Conservation (phyloP, 2,797 vertebrate genomes). For the Rhinichthys osculus region DNA sequence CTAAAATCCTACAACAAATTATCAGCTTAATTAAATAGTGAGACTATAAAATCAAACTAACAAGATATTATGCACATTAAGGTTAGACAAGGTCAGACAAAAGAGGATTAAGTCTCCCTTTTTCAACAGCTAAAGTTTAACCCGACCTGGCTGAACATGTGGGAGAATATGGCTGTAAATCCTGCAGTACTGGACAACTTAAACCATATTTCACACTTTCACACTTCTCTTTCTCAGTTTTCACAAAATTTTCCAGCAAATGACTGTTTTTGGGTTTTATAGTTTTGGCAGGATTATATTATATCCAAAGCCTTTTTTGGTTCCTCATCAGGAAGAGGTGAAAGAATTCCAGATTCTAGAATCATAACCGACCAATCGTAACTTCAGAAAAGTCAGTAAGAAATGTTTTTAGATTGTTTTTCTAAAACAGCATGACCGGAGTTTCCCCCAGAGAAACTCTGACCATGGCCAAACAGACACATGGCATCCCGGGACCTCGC, state of each 20-base stretch:
- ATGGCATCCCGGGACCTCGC: slow-evolving; percentile 34
- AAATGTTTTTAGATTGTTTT: not conserved
- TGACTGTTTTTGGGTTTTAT: slow-evolving; percentile 28
- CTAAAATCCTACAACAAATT: slow-evolving; percentile 22
- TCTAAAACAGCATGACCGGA: slow-evolving; percentile 16
- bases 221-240: slow-evolving; percentile 44
- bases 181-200: slow-evolving; percentile 29
- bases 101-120: slow-evolving; percentile 19
- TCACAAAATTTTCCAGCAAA: slow-evolving; percentile 6
- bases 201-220: slow-evolving; percentile 44
- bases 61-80: slow-evolving; percentile 5
- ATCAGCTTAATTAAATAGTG: not conserved
- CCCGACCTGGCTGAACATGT: slow-evolving; percentile 22
- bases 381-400: not conserved
- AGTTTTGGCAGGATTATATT: slow-evolving; percentile 27
- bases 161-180: slow-evolving; percentile 4
- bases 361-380: not conserved
- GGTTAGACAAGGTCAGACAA: slow-evolving; percentile 24
- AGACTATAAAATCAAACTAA: slow-evolving; percentile 27
- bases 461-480: slow-evolving; percentile 33
- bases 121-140: slow-evolving; percentile 16
- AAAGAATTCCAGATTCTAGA: not conserved
- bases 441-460: slow-evolving; percentile 36
- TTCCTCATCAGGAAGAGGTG: not conserved
- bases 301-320: slow-evolving; percentile 5